phyloP scores from a whole-genome alignment of 2,113 vertebrate genomes.

The Riparia riparia region DNA sequence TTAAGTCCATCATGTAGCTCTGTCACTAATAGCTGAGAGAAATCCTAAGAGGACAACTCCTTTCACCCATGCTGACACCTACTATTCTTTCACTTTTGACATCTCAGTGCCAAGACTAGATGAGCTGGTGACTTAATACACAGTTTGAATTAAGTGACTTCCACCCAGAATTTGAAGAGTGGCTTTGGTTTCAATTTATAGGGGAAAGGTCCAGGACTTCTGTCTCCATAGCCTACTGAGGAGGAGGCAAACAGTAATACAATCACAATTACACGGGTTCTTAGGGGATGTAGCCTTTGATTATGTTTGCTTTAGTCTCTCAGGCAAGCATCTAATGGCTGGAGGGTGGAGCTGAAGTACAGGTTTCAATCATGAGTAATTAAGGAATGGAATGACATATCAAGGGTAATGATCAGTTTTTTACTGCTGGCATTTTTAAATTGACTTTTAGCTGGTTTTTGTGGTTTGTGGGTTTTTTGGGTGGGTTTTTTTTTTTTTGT shows the following conservation, averaged over 20 bases:
- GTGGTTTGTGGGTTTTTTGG: too few species aligned
- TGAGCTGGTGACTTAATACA: neutral
- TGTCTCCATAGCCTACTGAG: neutral
- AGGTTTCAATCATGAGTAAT: neutral
- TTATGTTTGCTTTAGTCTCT: neutral
- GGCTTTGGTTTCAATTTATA: neutral
- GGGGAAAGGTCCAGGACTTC: neutral
- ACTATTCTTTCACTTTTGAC: neutral
- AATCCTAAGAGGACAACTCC: neutral
- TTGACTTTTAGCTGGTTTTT: neutral
- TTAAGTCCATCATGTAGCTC: neutral
- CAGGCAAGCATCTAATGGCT: neutral
- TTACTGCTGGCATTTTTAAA: neutral
- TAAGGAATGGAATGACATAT: slow-evolving; percentile 7
- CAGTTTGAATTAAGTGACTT: neutral
- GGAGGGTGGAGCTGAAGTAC: neutral
- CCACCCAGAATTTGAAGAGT: neutral
- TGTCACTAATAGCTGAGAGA: neutral
- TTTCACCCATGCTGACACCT: neutral
- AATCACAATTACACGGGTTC: neutral
- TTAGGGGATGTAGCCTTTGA: neutral
- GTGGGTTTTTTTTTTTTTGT: too few species aligned
- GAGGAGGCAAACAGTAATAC: neutral
- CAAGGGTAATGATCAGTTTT: neutral
- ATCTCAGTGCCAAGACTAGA: neutral